Base-by-base conservation (phyloP, 2,113 vertebrate species). In the Chunga burmeisteri region DNA sequence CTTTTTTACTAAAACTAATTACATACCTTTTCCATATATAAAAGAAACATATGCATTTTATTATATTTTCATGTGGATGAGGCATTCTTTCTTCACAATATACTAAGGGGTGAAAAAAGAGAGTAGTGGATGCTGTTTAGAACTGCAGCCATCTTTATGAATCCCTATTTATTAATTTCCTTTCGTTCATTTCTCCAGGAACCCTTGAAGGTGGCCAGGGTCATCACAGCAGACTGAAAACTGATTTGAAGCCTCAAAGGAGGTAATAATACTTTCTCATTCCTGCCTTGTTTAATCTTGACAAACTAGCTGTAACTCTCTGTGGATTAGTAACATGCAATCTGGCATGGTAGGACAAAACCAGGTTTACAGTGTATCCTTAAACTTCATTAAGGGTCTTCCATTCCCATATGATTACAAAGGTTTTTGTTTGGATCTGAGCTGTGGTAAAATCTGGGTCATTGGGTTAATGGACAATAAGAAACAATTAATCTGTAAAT, bases 51-150 rank as follows among this genome's bases (percentile, higher is more conserved):
- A 71, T 84, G 83, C 9, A 72, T 79, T 94, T 96, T 96, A 95
- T 97, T 96, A 85, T 70, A 92, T 93, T 97, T 96, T 98, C 85
- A 91, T 96, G 62, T 91, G 81, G 68, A 80, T 92, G 50, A 97
- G 80, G 53, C 83, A 42, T 96, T 81, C 73, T 96, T 94, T 94
- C 91, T 90, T 86, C 58, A 55, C 55, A 81, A 13, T 47, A 21
- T 79, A 26, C 15, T 44, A 15, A 16, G 4, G 38, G n/a, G 74
- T 75, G 38, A 72, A 90, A 87, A 88, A 91, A 94, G 90, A 63
- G 66, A 87, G 81, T 47, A 38, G 20, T 68, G 84, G 55, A 44
- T 90, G 55, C 36, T 90, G 89, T 77, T 96, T 50, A 63, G 30
- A 49, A 27, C 78, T 9, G 10, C 87, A 96, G 75, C 96, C 96